phyloP scores from a whole-genome alignment of 1,140 invertebrate species.

The Cherax quadricarinatus region DNA sequence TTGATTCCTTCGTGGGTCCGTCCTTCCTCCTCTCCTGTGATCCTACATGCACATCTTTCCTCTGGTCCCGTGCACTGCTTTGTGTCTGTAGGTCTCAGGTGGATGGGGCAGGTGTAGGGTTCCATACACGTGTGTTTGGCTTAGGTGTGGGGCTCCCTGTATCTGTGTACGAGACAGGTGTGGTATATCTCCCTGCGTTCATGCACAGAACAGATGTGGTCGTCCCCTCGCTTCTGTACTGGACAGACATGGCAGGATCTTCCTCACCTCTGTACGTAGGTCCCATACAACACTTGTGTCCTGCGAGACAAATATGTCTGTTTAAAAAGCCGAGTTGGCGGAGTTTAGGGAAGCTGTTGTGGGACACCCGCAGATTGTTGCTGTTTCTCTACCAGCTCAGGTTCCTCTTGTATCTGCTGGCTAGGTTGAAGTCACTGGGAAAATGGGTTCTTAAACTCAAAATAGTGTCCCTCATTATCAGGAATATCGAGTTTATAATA shows the following conservation, averaged over 20 bases:
- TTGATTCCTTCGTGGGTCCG: background rate
- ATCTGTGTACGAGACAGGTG: too few relatives aligned
- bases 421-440: conserved; percentile 35
- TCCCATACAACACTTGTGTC: conserved; percentile 37
- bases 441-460: conserved; percentile 50
- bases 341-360: conserved; percentile 12
- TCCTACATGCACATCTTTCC: conserved; percentile 11
- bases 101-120: background rate
- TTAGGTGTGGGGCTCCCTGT: too few relatives aligned
- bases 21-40: background rate
- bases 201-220: too few relatives aligned
- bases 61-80: conserved; percentile 12
- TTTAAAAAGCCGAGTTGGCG: conserved; percentile 44
- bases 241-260: background rate
- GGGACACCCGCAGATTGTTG: conserved; percentile 39
- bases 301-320: background rate
- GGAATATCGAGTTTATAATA: conserved; percentile 34
- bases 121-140: too few relatives aligned
- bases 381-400: conserved; percentile 44
- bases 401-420: conserved; percentile 42
- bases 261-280: background rate
- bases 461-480: conserved; percentile 27
- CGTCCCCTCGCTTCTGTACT: too few relatives aligned
- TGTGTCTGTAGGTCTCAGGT: background rate
- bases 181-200: too few relatives aligned